Percentiles rank a stretch among this genome's conserved stretches.
Conservation (phyloP, 1,140 invertebrate species). For the Melipona quadrifasciata region DNA sequence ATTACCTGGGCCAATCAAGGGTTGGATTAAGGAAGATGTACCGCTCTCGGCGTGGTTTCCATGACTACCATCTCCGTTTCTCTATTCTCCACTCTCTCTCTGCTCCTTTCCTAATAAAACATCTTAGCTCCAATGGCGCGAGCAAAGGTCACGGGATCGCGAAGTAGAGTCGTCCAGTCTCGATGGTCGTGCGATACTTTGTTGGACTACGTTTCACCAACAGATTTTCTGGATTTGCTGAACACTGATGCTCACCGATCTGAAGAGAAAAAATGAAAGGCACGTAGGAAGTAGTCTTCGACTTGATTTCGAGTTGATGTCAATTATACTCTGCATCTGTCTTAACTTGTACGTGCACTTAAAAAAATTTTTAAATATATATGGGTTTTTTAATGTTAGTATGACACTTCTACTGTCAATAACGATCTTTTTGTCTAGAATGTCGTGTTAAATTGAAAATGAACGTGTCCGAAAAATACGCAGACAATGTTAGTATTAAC, state of each 20-base stretch:
- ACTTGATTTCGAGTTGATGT: too few species aligned
- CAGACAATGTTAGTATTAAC: too few species aligned
- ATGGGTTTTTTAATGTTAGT: too few species aligned
- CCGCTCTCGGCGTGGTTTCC: constrained; percentile 55
- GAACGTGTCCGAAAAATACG: too few species aligned
- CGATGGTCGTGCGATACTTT: not conserved
- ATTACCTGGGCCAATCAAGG: constrained; percentile 59
- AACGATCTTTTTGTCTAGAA: too few species aligned
- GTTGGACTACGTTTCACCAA: not conserved
- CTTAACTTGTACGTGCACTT: too few species aligned
- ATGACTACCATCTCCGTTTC: constrained; percentile 57
- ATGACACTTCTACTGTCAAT: too few species aligned
- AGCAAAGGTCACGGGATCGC: constrained; percentile 52
- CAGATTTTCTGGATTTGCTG: too few species aligned
- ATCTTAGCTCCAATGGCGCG: not conserved
- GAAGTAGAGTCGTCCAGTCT: not conserved
- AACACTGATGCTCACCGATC: too few species aligned
- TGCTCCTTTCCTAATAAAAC: constrained; percentile 52
- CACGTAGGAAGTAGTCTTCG: not conserved
- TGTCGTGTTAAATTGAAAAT: too few species aligned
- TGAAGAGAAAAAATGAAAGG: not conserved
- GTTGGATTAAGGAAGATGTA: constrained; percentile 61
- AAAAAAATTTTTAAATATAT: too few species aligned
- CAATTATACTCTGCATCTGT: too few species aligned
- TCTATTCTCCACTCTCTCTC: constrained; percentile 51